Evolutionary conservation across 2,797 vertebrate genomes (phyloP), one percentile per base, ranked within the genome.

Genomic region (Peromyscus aztecus): DNA sequence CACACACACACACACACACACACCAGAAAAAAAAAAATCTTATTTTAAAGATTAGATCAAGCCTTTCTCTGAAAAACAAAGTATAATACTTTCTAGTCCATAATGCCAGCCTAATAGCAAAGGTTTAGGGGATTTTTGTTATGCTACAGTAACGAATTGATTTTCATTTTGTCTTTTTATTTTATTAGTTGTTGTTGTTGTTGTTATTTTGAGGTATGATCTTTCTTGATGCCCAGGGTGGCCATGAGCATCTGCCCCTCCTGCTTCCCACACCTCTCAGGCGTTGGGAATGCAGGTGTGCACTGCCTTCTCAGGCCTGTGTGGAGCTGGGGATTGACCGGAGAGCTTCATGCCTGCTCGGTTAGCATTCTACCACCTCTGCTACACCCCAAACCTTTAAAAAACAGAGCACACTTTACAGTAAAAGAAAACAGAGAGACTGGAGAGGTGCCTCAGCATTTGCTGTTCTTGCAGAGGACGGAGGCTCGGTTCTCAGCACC

Each of bases 31-130:
- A n/a, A n/a, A n/a, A 83, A 71, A 55, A 29, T 80, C 84, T 97
- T 65, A 91, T 93, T 97, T 95, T 91, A 97, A 95, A 98, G 91
- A 73, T 92, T 97, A 88, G 43, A 97, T 82, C 89, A 94, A 96
- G 40, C 14, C n/a, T 90, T 90, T 93, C 73, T 97, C 94, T 96
- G 73, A 75, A 97, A 96, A 96, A 91, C 92, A 73, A 97, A 83
- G 93, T 89, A 76, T n/a, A 67, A 81, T 83, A 21, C 80, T 90
- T 95, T n/a, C 95, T 93, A 27, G 34, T 92, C 71, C 61, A 80
- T 95, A 84, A 92, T 43, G 3, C 71, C 57, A 87, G 14, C 37
- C 71, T 94, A 75, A 75, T 52, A 81, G 37, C 65, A 81, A 88
- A 31, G 16, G 91, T 93, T 84, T 43, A 46, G n/a, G 89, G 82